Conservation (phyloP, 2,888 invertebrate genomes). For the Himalopsyche japonica region DNA sequence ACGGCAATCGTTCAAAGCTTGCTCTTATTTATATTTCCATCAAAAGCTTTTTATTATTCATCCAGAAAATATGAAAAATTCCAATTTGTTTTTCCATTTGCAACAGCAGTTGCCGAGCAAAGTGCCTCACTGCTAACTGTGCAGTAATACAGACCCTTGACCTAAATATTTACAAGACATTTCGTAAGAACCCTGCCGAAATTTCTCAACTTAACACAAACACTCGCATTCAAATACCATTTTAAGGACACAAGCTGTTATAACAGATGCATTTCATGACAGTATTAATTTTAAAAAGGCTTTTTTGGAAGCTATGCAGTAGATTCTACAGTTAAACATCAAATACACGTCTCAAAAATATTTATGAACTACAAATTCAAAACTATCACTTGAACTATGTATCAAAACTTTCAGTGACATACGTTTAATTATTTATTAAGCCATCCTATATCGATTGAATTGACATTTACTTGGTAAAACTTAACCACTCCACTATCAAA, state of each 20-base stretch:
- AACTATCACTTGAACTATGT: too few species aligned
- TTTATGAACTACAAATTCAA: too few species aligned
- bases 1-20: neutral
- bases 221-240: neutral
- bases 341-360: too few species aligned
- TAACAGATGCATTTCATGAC: too few species aligned
- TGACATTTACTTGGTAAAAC: too few species aligned
- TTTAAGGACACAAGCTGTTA: neutral
- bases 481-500: too few species aligned
- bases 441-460: too few species aligned
- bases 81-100: neutral
- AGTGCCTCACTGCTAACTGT: neutral
- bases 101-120: neutral
- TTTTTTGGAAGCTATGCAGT: too few species aligned
- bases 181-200: neutral
- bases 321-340: too few species aligned
- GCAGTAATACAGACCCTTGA: neutral
- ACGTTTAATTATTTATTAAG: too few species aligned
- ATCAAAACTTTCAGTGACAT: too few species aligned
- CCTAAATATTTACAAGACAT: neutral
- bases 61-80: neutral
- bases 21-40: neutral
- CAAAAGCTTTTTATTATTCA: neutral
- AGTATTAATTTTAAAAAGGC: too few species aligned
- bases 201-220: neutral